A percentile compares a stretch with the other conserved stretches of the same genome.
Conservation (phyloP, 2,888 invertebrate genomes). For the Dioctria linearis region DNA sequence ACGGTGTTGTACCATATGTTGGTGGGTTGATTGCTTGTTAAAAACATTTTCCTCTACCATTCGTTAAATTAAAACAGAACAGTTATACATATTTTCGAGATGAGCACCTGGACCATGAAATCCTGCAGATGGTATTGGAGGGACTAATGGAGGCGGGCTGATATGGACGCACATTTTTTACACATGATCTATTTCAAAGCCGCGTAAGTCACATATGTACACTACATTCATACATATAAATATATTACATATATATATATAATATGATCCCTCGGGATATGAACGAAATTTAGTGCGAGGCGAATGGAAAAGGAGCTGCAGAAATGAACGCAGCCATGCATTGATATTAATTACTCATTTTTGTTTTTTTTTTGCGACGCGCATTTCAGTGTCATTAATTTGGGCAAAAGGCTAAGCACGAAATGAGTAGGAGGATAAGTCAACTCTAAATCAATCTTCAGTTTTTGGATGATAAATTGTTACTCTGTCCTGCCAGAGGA, state of each 20-base stretch:
- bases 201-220: slow-evolving; percentile 1
- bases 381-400: neutral
- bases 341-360: neutral
- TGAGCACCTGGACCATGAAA: slow-evolving; percentile 6
- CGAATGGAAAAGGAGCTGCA: neutral
- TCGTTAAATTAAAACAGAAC: neutral
- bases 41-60: neutral
- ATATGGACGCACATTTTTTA: neutral
- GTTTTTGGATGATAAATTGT: neutral
- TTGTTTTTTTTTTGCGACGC: neutral
- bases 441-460: neutral
- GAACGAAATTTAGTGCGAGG: neutral
- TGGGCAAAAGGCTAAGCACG: neutral
- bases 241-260: no score
- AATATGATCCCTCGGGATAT: neutral
- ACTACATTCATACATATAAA: neutral
- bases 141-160: neutral
- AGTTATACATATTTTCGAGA: neutral
- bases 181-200: neutral
- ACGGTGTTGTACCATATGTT: neutral
- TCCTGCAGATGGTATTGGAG: neutral
- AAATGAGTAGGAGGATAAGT: neutral
- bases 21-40: neutral
- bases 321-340: neutral
- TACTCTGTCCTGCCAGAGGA: neutral